Evolutionary conservation across 2,888 invertebrate species (phyloP).

Genomic region (Carterocephalus palaemon): DNA sequence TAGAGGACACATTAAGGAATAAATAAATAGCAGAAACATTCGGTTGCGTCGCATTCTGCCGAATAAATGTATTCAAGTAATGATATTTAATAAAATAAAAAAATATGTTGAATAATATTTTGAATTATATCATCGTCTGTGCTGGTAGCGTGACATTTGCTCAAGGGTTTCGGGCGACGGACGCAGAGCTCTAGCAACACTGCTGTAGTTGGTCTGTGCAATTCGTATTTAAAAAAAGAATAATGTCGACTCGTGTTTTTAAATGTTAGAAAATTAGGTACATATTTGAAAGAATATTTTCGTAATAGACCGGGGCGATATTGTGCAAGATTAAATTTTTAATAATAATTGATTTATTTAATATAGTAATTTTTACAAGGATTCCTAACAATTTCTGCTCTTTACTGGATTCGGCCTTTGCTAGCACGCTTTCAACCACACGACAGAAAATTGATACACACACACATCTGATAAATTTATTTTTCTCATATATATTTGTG

Average conservation of each 20-base stretch:
- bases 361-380: too few relatives aligned
- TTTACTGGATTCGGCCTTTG: too few relatives aligned
- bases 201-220: too few relatives aligned
- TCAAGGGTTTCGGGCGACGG: conserved; percentile 9
- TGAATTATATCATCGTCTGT: neutral
- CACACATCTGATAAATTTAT: too few relatives aligned
- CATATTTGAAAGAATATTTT: neutral
- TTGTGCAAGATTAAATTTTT: conserved; percentile 8
- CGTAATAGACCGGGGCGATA: conserved; percentile 12
- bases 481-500: too few relatives aligned
- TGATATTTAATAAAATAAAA: too few relatives aligned
- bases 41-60: conserved; percentile 29
- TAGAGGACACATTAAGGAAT: conserved; percentile 50
- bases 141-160: conserved; percentile 8
- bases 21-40: conserved; percentile 25
- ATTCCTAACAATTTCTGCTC: too few relatives aligned
- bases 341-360: neutral
- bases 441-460: too few relatives aligned
- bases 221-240: neutral
- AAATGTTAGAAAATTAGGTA: too few relatives aligned
- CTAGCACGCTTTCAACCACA: too few relatives aligned
- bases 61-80: conserved; percentile 14
- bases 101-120: neutral
- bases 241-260: too few relatives aligned
- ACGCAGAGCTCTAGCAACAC: too few relatives aligned